Conservation (phyloP, 2,113 vertebrate species). For the Cnemophilus loriae region DNA sequence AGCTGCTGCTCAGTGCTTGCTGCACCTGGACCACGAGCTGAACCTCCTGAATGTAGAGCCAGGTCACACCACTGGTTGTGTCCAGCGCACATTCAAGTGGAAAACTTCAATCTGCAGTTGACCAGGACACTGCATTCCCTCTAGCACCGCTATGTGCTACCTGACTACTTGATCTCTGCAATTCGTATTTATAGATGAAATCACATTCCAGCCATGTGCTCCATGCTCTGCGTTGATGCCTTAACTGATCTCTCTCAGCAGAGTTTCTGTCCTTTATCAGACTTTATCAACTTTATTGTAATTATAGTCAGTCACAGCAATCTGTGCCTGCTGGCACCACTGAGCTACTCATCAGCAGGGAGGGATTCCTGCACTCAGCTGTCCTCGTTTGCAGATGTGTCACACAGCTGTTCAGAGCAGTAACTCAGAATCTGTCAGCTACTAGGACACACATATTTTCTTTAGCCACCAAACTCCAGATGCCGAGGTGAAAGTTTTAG, state of each 20-base stretch:
- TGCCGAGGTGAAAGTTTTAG: not conserved
- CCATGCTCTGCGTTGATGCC: accelerated
- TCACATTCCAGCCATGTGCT: not conserved
- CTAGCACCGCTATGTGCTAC: not conserved
- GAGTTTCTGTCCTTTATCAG: not conserved
- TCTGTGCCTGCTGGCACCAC: not conserved
- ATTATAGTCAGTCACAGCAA: not conserved
- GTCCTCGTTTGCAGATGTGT: not conserved
- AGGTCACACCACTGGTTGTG: not conserved
- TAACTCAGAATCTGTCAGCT: not conserved
- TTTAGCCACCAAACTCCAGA: not conserved
- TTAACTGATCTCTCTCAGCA: not conserved
- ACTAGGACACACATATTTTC: not conserved
- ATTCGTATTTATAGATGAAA: not conserved
- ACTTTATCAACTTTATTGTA: not conserved
- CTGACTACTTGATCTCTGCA: not conserved
- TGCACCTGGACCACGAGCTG: not conserved
- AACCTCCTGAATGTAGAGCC: not conserved
- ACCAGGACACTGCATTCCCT: not conserved
- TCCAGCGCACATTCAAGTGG: not conserved
- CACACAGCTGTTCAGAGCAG: not conserved
- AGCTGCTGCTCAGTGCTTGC: not conserved
- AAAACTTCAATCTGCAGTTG: not conserved
- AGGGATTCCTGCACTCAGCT: not conserved
- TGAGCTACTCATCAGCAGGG: not conserved